Percentiles rank a stretch among this genome's conserved stretches.
phyloP scores from a whole-genome alignment of 2,888 invertebrate species.

The Diarsia rubi region DNA sequence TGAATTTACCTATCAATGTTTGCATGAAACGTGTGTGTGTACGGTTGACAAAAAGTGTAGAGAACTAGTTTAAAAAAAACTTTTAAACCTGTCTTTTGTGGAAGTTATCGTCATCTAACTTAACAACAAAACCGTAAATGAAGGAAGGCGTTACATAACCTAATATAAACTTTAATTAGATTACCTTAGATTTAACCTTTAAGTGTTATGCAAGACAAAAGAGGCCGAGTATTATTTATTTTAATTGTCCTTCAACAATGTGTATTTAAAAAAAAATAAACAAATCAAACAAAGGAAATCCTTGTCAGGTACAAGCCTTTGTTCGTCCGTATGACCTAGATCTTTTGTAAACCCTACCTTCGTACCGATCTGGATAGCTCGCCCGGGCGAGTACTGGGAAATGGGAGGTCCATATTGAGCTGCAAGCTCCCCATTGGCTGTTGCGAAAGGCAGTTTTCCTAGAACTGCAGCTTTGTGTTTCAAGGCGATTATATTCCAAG shows the following conservation, averaged over 20 bases:
- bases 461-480: constrained; percentile 46
- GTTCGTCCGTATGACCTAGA: not conserved
- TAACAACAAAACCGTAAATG: not conserved
- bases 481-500: constrained; percentile 32
- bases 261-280: not conserved
- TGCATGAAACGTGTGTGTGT: constrained; percentile 18
- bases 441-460: constrained; percentile 23
- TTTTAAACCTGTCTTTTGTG: not conserved
- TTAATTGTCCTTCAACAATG: not conserved
- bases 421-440: constrained; percentile 32
- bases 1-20: constrained; percentile 39
- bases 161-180: not conserved
- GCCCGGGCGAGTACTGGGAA: constrained; percentile 45
- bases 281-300: not conserved
- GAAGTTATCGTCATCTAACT: not conserved
- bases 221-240: no score
- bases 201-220: not conserved
- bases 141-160: not conserved
- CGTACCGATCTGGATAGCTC: constrained; percentile 19
- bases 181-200: not conserved
- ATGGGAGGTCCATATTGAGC: not conserved
- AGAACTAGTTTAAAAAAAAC: not conserved
- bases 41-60: constrained; percentile 7
- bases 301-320: not conserved
- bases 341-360: constrained; percentile 14